Base-by-base conservation (phyloP, 2,888 invertebrate genomes). In the Phanerotoma sp. region DNA sequence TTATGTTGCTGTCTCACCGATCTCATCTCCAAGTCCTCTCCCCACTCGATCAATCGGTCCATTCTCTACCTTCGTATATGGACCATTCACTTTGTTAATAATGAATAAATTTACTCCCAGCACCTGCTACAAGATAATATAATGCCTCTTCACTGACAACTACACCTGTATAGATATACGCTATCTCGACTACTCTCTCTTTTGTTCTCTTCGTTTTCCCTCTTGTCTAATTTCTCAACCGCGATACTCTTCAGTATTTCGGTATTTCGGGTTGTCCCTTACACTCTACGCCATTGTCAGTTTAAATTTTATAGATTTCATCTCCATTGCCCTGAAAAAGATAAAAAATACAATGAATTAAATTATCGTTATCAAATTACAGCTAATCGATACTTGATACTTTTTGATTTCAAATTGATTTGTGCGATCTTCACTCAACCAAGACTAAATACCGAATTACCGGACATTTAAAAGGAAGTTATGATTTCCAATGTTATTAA, bases 61-160 rank as follows among this genome's bases (percentile, higher is more conserved):
- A 63, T 63, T 55, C 54, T 63, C 52, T 5, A 42, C 45, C 48
- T 51, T n/a, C 46, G 38, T 16, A n/a, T n/a, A 55, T 51, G 51
- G 49, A 54, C 49, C 50, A 25, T 44, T 45, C 35, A 51, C 33
- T 42, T 40, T 44, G 15, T 20, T 28, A 35, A n/a, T n/a, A n/a
- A 30, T 33, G 15, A 32, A 37, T 15, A 48, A 44, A 35, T 28
- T 28, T 21, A 42, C 48, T n/a, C 48, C 53, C 16, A 37, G 40
- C 35, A 48, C 13, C 51, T 30, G 38, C 20, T 47, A 45, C 16
- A 22, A 30, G 42, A 11, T 35, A 48, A 21, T 16, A 40, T 32
- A 11, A 22, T 35, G 21, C 57, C 54, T 57, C 46, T 46, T 33
- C 21, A 20, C 57, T 52, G 51, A 49, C 57, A 40, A 55, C 41